Evolutionary conservation across 2,113 vertebrate species (phyloP), one percentile per base, ranked within the genome.

Genomic region (Todiramphus saurophagus): DNA sequence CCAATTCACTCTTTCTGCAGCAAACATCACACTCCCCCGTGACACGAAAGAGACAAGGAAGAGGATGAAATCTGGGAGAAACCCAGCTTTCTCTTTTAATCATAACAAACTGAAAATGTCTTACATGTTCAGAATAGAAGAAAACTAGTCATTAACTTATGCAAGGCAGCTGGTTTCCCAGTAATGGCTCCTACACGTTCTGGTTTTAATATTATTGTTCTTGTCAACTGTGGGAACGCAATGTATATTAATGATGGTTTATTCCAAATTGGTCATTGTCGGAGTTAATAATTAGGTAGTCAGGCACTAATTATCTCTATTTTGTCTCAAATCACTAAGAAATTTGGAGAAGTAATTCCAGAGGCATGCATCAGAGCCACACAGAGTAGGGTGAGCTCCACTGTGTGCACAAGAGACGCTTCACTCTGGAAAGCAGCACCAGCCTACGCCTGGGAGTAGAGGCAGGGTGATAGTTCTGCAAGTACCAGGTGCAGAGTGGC

Each of bases 91-190:
- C 85, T 72, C 25, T 55, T 88, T 89, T 80, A 93, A 94, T 87
- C 46, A 74, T 41, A 90, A 94, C 62, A 94, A 87, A 90, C 51
- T 85, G 75, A 87, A 87, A 69, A 76, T 66, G 63, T 73, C 77
- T 81, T 81, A 83, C 2, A 5, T 10, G 3, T 80, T 73, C 80
- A 93, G 89, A 87, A 85, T 15, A 92, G 87, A 96, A 72, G 73
- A 87, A 97, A 96, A 94, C 63, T 76, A 96, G 67, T 94, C 91
- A 96, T 97, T 97, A 97, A 94, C 87, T 95, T 96, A 84, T 81
- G 67, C 1, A 1, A 94, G 87, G 93, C 96, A 97, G 85, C 83
- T 95, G 94, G 76, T 93, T 96, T 96, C 83, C 95, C 87, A 94
- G 79, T 95, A 95, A 94, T 0, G 0, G 51, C 76, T 95, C 78